Percentiles rank a stretch among this genome's conserved stretches.
These are phyloP conservation scores for Phoxinus phoxinus DNA, from an alignment of 2,113 vertebrate genomes.

Conservation along the genomic window DNA sequence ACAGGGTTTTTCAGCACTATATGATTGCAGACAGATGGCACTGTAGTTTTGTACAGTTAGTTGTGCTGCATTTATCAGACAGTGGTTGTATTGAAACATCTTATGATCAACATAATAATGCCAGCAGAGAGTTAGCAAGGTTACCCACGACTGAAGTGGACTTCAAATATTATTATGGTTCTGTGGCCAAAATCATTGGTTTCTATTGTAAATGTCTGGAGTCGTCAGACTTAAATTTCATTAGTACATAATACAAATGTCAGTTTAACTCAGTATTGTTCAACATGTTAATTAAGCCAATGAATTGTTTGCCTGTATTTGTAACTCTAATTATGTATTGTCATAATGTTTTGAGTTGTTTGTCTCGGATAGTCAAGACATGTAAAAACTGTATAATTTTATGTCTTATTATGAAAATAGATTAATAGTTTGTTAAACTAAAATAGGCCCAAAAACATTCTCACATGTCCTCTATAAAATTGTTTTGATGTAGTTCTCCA, in stretches of 20 bases:
- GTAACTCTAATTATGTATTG: background rate
- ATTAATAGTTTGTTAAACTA: background rate
- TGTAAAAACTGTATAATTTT: background rate
- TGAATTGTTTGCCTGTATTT: background rate
- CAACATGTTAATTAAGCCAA: background rate
- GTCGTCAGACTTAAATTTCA: background rate
- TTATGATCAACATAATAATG: background rate
- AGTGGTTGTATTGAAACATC: background rate
- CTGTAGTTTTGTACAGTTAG: background rate
- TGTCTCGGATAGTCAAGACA: background rate
- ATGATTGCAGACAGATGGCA: background rate
- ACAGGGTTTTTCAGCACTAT: background rate
- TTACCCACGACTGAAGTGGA: background rate
- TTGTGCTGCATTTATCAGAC: background rate
- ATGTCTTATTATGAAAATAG: conserved; percentile 4
- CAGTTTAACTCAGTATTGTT: background rate
- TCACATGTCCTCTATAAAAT: background rate
- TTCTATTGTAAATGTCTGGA: background rate
- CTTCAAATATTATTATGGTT: background rate
- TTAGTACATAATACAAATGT: background rate
- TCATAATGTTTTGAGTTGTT: background rate
- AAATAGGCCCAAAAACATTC: background rate
- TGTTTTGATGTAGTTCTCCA: background rate
- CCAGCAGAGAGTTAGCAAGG: background rate
- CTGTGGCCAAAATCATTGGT: background rate